Conservation (phyloP, 1,140 invertebrate genomes). For the Nymphalis io region DNA sequence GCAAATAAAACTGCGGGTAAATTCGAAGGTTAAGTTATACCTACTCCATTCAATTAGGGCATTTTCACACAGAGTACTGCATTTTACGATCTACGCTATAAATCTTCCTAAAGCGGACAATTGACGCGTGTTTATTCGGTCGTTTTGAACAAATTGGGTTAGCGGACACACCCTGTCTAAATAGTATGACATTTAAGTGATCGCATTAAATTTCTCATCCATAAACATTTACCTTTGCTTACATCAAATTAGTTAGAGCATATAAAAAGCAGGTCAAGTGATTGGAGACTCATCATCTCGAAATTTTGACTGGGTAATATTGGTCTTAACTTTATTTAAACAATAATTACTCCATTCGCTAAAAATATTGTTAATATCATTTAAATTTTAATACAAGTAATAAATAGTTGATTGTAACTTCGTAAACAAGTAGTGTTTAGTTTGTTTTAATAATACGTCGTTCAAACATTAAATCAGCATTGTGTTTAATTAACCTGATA, state of each 20-base stretch:
- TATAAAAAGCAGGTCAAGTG: conserved; percentile 11
- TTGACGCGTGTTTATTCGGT: conserved; percentile 66
- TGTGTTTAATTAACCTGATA: neutral
- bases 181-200: conserved; percentile 17
- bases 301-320: neutral
- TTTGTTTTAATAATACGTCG: too few relatives aligned
- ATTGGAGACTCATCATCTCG: neutral
- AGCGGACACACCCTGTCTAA: conserved; percentile 55
- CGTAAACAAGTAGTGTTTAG: too few relatives aligned
- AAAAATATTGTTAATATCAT: too few relatives aligned
- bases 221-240: conserved; percentile 23
- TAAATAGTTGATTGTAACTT: too few relatives aligned
- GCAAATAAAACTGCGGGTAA: conserved; percentile 44
- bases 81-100: conserved; percentile 66
- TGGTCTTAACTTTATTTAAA: neutral
- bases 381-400: too few relatives aligned
- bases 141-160: conserved; percentile 72
- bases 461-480: too few relatives aligned
- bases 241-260: conserved; percentile 1
- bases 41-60: conserved; percentile 55
- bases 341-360: neutral
- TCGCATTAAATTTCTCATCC: conserved; percentile 15
- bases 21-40: conserved; percentile 46
- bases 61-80: conserved; percentile 56
- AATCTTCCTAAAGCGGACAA: conserved; percentile 58